Conservation (phyloP, 2,797 vertebrate genomes). For the Anas georgica region DNA sequence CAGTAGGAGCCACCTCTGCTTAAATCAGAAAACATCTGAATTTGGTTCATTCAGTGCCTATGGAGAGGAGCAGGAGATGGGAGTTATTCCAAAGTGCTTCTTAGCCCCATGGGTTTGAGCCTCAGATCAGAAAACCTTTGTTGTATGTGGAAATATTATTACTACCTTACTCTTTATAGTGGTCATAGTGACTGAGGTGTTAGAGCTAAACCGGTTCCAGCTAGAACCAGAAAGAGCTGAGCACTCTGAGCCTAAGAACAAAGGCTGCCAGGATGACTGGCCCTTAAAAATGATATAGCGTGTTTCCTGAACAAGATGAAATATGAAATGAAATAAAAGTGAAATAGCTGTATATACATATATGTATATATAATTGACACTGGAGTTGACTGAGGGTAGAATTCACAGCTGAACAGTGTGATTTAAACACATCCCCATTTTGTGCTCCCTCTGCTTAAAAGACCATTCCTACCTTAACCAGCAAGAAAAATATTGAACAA, state of each 20-base stretch:
- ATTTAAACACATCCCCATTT: background rate
- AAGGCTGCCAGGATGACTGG: background rate
- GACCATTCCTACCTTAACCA: background rate
- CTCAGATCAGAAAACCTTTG: background rate
- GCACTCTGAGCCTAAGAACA: background rate
- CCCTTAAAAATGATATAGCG: background rate
- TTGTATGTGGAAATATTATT: background rate
- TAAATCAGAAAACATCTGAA: background rate
- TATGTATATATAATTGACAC: background rate
- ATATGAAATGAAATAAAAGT: conserved; percentile 15
- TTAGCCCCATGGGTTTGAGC: background rate
- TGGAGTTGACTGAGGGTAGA: background rate
- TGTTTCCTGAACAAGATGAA: background rate
- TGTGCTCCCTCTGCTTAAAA: background rate
- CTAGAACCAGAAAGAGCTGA: background rate
- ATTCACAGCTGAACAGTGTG: background rate
- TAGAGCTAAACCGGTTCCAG: background rate
- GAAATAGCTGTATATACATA: background rate
- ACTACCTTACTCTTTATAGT: background rate
- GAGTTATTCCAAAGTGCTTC: background rate
- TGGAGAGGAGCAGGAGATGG: rapidly evolving
- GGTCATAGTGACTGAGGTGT: background rate
- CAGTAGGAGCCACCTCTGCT: background rate
- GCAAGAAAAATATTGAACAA: background rate
- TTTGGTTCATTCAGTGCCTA: background rate